Conservation (phyloP, 2,113 vertebrate genomes). For the Urocynchramus pylzowi region DNA sequence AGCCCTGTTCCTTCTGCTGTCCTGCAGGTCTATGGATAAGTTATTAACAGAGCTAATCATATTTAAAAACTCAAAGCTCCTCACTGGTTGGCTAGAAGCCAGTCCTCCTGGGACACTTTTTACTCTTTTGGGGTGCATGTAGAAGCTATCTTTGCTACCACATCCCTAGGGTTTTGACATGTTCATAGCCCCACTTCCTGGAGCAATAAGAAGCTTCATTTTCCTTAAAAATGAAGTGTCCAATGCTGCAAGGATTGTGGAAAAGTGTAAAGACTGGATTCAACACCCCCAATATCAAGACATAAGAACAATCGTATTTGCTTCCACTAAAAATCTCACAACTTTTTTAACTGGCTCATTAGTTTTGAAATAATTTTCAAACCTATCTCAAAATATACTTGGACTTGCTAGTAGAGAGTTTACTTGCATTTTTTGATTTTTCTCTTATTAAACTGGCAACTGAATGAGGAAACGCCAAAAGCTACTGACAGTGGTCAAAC, state of each 20-base stretch:
- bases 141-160: background rate
- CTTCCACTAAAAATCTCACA: background rate
- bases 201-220: background rate
- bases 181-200: background rate
- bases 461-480: background rate
- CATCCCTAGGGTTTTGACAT: background rate
- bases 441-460: background rate
- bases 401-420: background rate
- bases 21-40: background rate
- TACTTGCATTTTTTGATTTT: background rate
- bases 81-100: background rate
- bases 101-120: background rate
- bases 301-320: background rate
- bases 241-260: background rate
- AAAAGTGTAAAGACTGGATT: background rate
- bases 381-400: background rate
- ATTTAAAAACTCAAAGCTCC: background rate
- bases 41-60: background rate
- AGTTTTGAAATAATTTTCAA: background rate
- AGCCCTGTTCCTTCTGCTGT: background rate
- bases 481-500: accelerated
- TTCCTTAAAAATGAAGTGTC: background rate
- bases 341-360: background rate
- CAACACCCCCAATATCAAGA: background rate
- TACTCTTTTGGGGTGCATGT: background rate